Base-by-base conservation (phyloP, 2,888 invertebrate genomes). In the Drosophila mettleri region DNA sequence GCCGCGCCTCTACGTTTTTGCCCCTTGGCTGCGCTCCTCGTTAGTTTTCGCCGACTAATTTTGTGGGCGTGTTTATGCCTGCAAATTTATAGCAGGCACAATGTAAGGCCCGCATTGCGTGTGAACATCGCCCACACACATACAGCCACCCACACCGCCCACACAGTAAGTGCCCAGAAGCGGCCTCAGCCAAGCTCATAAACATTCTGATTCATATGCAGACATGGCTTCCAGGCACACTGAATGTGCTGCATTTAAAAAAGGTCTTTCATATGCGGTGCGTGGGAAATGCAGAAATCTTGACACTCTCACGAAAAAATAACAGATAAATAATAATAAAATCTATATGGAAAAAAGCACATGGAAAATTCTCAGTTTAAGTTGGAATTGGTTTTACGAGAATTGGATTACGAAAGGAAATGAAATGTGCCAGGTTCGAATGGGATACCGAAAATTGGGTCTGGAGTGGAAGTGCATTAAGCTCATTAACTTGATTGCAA, bases 81-180 rank as follows among this genome's bases (percentile, higher is more conserved):
- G 55, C 65, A 73, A 85, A 79, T 85, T 85, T 82, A 83, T 85
- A 79, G 62, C 62, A 43, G 64, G 65, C 59, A 18, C 64, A 74
- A 60, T 71, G 55, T 49, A 43, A 29, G 66, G 16, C 54, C 41
- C 9, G 20, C 55, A 57, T 63, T 72, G 66, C 60, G 72, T 80
- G 62, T 68, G 58, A 60, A 53, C 49, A 36, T 18, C 16, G 59
- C 43, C 10, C 55, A 24, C 33, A 54, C 54, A 20, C 46, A 12
- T n/a, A 10, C 9, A 31, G n/a, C n/a, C 18, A 33, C 22, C 16
- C 36, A 58, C 27, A 41, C 48, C 10, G 9, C 24, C 3, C 9
- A 22, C 14, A 51, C 12, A 52, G 16, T 1, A 16, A 27, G 18
- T 10, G n/a, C 16, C 38, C n/a, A 29, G 31, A 14, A 55, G 18